Conservation (phyloP, 2,888 invertebrate species). For the Drosophila prostipennis region DNA sequence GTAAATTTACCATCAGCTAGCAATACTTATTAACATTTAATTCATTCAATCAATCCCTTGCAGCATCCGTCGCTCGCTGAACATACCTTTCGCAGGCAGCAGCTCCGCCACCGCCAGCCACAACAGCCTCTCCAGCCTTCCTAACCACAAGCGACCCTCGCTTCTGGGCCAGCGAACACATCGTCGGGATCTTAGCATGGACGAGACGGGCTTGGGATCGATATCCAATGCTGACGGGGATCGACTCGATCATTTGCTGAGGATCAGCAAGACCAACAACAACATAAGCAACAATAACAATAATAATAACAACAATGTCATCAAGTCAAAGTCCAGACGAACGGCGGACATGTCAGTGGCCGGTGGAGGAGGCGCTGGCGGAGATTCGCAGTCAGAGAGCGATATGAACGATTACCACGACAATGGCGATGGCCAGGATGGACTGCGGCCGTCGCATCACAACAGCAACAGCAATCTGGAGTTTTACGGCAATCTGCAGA, state of each 20-base stretch:
- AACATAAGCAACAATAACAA: conserved; percentile 45
- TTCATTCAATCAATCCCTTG: no score
- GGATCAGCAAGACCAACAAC: conserved; percentile 40
- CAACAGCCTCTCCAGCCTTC: conserved; percentile 62
- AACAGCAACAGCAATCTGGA: conserved; percentile 64
- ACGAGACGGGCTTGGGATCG: conserved; percentile 23
- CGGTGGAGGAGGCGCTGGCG: background rate
- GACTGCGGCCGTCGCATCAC: conserved; percentile 17
- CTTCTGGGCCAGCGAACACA: conserved; percentile 7
- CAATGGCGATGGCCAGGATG: conserved; percentile 19
- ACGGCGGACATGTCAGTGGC: background rate
- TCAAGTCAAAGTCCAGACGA: conserved; percentile 26
- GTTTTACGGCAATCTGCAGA: conserved; percentile 83
- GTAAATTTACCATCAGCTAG: no score
- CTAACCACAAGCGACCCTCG: conserved; percentile 55
- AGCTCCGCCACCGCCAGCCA: conserved; percentile 33
- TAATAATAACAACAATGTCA: conserved; percentile 35
- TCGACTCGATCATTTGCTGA: background rate
- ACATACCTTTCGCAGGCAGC: conserved; percentile 70
- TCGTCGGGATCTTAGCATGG: background rate
- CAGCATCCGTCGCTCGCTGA: conserved; percentile 81
- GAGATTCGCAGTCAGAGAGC: conserved; percentile 56
- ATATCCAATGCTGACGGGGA: conserved; percentile 24
- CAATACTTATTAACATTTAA: no score
- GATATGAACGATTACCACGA: conserved; percentile 38